Conservation (phyloP, 1,140 invertebrate species). For the Yoshiicerus persimilis region DNA sequence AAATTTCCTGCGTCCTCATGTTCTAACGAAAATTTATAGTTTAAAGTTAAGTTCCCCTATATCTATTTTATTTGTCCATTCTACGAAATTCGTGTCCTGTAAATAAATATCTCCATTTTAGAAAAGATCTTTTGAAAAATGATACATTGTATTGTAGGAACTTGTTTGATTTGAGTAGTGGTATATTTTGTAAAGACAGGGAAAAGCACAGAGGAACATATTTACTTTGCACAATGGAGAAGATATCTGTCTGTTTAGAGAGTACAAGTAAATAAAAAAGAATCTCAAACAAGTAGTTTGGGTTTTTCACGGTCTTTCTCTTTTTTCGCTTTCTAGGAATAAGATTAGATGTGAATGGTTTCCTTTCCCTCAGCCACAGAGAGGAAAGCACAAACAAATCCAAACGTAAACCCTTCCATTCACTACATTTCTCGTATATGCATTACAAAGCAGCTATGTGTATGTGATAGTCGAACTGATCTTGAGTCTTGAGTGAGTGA, state of each 20-base stretch:
- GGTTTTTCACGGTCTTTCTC: neutral
- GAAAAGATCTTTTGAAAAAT: too few species aligned
- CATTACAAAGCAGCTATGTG: neutral
- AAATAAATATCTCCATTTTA: too few species aligned
- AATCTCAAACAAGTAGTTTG: neutral
- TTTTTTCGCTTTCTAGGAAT: neutral
- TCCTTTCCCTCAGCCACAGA: neutral
- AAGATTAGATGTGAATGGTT: slow-evolving; percentile 13
- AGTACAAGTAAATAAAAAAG: neutral
- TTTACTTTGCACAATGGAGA: neutral
- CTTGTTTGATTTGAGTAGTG: neutral
- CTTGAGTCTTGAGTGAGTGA: neutral
- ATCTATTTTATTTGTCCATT: too few species aligned
- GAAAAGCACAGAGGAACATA: neutral
- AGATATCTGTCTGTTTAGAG: neutral
- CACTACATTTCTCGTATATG: neutral
- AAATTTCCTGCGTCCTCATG: too few species aligned
- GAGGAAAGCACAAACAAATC: neutral
- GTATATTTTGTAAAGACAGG: neutral
- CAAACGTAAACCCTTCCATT: neutral
- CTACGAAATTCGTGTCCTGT: too few species aligned
- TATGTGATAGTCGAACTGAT: neutral
- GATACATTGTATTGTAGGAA: too few species aligned
- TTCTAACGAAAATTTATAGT: too few species aligned
- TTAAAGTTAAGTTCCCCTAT: too few species aligned